phyloP scores from a whole-genome alignment of 2,797 vertebrate genomes.

The Hafferia zeledoni region DNA sequence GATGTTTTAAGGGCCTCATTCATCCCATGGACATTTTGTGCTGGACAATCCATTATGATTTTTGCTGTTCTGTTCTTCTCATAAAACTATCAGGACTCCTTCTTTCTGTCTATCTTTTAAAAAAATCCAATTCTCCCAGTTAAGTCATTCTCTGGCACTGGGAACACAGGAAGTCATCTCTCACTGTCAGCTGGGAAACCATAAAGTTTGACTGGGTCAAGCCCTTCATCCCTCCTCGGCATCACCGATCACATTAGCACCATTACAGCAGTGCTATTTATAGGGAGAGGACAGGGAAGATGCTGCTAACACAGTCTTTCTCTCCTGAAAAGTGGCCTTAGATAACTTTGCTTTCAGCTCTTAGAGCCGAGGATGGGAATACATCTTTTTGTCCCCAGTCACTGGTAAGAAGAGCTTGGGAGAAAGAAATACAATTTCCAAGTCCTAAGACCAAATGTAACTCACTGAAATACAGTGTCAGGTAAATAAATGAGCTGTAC shows the following conservation, averaged over 20 bases:
- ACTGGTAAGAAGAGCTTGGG: neutral
- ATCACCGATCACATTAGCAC: neutral
- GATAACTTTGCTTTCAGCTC: neutral
- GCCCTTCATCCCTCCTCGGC: neutral
- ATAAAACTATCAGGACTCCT: constrained; percentile 20
- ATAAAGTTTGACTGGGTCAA: constrained; percentile 36
- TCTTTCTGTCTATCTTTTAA: neutral
- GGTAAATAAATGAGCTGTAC: neutral
- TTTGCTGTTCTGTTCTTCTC: constrained; percentile 43
- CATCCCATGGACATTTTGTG: constrained; percentile 30
- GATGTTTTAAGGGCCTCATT: constrained; percentile 43
- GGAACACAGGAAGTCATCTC: constrained; percentile 57
- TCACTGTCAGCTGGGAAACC: constrained; percentile 38
- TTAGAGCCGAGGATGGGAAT: neutral
- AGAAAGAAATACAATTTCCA: neutral
- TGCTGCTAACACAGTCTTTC: neutral
- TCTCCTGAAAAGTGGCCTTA: neutral
- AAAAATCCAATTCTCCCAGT: constrained; percentile 14
- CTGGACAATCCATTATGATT: constrained; percentile 20
- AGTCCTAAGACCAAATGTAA: neutral
- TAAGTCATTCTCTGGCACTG: constrained; percentile 51
- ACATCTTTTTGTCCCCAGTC: neutral
- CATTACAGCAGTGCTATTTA: neutral
- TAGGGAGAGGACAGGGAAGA: neutral
- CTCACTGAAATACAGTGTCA: neutral